phyloP scores from a whole-genome alignment of 2,113 vertebrate species.

The Phalacrocorax aristotelis region DNA sequence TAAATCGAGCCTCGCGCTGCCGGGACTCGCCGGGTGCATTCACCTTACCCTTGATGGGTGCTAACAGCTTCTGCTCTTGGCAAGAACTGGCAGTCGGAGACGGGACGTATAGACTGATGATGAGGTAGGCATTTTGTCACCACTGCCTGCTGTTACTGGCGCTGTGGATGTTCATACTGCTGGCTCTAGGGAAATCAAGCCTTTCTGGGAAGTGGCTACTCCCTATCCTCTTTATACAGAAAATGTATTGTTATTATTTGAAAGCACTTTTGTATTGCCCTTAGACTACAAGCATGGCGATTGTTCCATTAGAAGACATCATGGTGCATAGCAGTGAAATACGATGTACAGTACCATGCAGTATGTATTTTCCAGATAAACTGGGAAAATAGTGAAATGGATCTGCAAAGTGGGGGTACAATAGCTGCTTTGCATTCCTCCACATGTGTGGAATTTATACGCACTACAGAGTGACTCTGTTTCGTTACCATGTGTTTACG shows the following conservation, averaged over 20 bases:
- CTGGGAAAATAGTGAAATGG: constrained; percentile 44
- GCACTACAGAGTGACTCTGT: constrained; percentile 59
- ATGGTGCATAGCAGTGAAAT: constrained; percentile 72
- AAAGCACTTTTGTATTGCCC: constrained; percentile 68
- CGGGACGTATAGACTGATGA: background rate
- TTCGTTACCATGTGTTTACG: constrained; percentile 11
- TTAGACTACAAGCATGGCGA: constrained; percentile 67
- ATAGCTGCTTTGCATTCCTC: constrained; percentile 64
- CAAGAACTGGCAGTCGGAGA: background rate
- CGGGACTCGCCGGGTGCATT: background rate
- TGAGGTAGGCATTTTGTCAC: constrained; percentile 48
- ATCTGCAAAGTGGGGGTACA: constrained; percentile 33
- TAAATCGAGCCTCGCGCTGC: background rate
- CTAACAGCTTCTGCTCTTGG: background rate
- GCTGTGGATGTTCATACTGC: constrained; percentile 41
- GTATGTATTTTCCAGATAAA: constrained; percentile 61
- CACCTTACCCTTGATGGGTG: background rate
- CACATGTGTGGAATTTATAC: constrained; percentile 50
- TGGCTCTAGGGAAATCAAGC: constrained; percentile 62
- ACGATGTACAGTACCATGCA: constrained; percentile 63
- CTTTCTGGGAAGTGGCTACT: constrained; percentile 70
- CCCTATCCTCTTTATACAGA: constrained; percentile 70
- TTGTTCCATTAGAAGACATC: constrained; percentile 67
- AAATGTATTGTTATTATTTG: constrained; percentile 71
- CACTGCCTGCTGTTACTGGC: constrained; percentile 37